A percentile compares a stretch with the other conserved stretches of the same genome.
Evolutionary conservation across 2,797 vertebrate genomes (phyloP).

Genomic region (Graptemys geographica): DNA sequence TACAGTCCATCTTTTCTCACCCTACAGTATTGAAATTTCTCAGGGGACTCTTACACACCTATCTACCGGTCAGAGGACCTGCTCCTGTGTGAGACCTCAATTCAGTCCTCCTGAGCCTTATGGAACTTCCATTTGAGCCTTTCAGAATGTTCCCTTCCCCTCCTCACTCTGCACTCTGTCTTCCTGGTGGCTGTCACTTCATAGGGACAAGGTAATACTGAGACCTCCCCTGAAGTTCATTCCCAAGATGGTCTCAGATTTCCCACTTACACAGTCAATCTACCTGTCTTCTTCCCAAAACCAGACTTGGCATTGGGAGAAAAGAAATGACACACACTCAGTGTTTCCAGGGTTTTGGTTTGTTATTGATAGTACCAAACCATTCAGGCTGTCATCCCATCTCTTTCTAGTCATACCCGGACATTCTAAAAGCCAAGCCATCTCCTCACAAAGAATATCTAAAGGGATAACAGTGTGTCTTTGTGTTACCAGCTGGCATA

Average conservation of each 20-base stretch:
- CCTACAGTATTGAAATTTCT: background rate
- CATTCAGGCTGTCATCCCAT: background rate
- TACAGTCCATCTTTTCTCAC: background rate
- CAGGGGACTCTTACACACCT: no score
- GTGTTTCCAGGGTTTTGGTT: background rate
- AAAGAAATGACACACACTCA: background rate
- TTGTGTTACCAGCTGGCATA: slow-evolving; percentile 12
- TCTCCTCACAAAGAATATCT: background rate
- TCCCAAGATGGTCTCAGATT: background rate
- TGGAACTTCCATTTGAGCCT: background rate
- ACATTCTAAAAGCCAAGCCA: slow-evolving; percentile 16
- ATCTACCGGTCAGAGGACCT: background rate
- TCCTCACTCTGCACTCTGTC: background rate
- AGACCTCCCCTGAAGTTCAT: background rate
- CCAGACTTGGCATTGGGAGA: background rate
- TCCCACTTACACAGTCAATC: background rate
- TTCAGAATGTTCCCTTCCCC: background rate
- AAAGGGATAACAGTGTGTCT: slow-evolving; percentile 36
- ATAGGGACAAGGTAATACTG: background rate
- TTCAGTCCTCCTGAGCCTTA: background rate
- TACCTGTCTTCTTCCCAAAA: background rate
- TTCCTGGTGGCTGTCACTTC: slow-evolving; percentile 33
- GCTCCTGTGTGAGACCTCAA: background rate
- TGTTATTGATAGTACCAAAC: background rate
- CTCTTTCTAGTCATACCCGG: slow-evolving; percentile 10